A percentile compares a stretch with the other conserved stretches of the same genome.
Evolutionary conservation across 1,140 invertebrate genomes (phyloP).

Genomic region (Parapsyche elsis): DNA sequence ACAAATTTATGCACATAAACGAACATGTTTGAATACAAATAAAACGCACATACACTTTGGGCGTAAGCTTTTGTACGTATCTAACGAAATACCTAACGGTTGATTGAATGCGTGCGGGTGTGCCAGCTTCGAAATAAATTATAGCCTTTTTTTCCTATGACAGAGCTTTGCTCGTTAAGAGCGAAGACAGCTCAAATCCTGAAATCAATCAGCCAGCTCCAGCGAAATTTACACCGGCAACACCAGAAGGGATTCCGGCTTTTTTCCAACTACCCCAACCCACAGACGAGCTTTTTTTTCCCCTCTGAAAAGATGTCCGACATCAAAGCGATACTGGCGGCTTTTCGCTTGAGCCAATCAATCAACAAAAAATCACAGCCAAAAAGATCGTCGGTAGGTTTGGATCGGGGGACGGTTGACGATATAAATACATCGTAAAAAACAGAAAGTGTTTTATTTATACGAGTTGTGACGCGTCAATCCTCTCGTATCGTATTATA

Average conservation of each 20-base stretch:
- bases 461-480: background rate
- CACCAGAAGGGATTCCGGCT: constrained; percentile 16
- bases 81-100: background rate
- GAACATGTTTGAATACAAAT: no score
- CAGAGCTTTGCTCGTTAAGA: constrained; percentile 23
- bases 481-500: background rate
- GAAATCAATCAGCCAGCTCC: constrained; percentile 21
- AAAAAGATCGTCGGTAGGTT: background rate
- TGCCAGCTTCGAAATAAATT: background rate
- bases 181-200: constrained; percentile 10
- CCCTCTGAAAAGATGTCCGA: constrained; percentile 19
- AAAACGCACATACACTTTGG: no score
- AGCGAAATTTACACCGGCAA: constrained; percentile 23
- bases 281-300: background rate
- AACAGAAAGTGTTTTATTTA: constrained; percentile 11
- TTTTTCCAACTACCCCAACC: background rate
- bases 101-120: background rate
- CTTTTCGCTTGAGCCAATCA: constrained; percentile 21
- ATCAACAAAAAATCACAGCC: constrained; percentile 13
- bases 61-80: no score
- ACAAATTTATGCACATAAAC: no score
- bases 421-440: background rate
- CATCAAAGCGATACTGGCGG: constrained; percentile 23
- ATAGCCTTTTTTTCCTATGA: constrained; percentile 7
- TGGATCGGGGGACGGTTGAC: background rate